phyloP scores from a whole-genome alignment of 2,797 vertebrate genomes.

The Halcyon badia region DNA sequence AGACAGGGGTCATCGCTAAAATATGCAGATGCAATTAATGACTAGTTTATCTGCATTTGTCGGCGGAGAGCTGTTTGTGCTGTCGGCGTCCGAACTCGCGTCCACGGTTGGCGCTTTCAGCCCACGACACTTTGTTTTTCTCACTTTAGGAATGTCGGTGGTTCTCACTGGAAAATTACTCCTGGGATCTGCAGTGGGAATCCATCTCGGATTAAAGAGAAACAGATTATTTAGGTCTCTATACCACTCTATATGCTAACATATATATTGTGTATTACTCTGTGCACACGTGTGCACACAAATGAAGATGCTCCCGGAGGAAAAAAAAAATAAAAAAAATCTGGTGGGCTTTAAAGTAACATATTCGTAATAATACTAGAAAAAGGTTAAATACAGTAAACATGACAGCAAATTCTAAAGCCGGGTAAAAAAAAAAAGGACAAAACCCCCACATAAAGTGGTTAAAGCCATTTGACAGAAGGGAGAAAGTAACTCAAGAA shows the following conservation, averaged over 20 bases:
- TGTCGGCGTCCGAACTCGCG: neutral
- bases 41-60: neutral
- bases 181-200: neutral
- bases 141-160: constrained; percentile 31
- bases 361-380: constrained; percentile 58
- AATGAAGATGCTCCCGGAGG: neutral
- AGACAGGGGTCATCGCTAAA: neutral
- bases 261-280: fast-evolving
- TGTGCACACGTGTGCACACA: fast-evolving
- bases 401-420: constrained; percentile 61
- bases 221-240: neutral
- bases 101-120: neutral
- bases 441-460: neutral
- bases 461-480: constrained; percentile 46
- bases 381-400: constrained; percentile 80
- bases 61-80: neutral
- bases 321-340: neutral
- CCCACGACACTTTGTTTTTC: neutral
- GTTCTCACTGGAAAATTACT: constrained; percentile 40
- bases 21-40: constrained; percentile 11
- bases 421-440: constrained; percentile 41
- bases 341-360: constrained; percentile 9
- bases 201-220: constrained; percentile 16
- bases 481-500: constrained; percentile 83
- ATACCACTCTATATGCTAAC: neutral